A percentile compares a stretch with the other conserved stretches of the same genome.
Evolutionary conservation across 2,888 invertebrate genomes (phyloP).

Genomic region (Torymus tubicola): DNA sequence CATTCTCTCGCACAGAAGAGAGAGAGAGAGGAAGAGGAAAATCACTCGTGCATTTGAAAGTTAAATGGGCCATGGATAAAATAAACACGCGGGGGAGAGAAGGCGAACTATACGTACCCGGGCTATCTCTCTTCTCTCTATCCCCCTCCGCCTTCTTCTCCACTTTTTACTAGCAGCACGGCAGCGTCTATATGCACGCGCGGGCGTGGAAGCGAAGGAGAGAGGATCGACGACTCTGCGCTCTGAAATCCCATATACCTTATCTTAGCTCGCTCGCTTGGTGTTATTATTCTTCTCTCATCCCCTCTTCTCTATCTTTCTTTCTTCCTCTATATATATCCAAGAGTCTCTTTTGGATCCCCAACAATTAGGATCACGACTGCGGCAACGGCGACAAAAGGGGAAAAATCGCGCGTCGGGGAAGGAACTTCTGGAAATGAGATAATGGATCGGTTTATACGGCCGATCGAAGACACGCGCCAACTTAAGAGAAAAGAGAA

Average conservation of each 20-base stretch:
- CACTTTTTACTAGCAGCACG: constrained; percentile 11
- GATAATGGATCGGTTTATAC: constrained; percentile 51
- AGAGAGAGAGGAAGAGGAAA: constrained; percentile 46
- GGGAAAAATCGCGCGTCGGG: constrained; percentile 16
- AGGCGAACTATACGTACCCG: constrained; percentile 52
- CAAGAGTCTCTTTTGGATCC: no score
- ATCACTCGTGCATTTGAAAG: constrained; percentile 66
- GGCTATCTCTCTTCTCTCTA: constrained; percentile 16
- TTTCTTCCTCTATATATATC: no score
- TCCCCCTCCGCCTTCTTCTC: neutral
- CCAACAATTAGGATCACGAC: constrained; percentile 42
- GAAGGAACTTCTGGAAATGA: constrained; percentile 46
- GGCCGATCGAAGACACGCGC: constrained; percentile 17
- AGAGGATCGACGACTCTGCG: neutral
- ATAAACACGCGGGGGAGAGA: constrained; percentile 62
- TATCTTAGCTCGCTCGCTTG: constrained; percentile 2
- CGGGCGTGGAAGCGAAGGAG: constrained; percentile 22
- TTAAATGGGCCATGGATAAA: constrained; percentile 70
- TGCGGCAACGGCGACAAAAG: constrained; percentile 5
- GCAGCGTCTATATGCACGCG: constrained; percentile 20
- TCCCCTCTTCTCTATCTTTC: no score
- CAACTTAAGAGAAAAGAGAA: neutral
- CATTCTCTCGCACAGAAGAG: constrained; percentile 25
- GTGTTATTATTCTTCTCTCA: constrained; percentile 41
- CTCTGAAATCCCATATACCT: constrained; percentile 5